Evolutionary conservation across 1,140 invertebrate genomes (phyloP).

Genomic region (Pseudachorutes palmiensis): DNA sequence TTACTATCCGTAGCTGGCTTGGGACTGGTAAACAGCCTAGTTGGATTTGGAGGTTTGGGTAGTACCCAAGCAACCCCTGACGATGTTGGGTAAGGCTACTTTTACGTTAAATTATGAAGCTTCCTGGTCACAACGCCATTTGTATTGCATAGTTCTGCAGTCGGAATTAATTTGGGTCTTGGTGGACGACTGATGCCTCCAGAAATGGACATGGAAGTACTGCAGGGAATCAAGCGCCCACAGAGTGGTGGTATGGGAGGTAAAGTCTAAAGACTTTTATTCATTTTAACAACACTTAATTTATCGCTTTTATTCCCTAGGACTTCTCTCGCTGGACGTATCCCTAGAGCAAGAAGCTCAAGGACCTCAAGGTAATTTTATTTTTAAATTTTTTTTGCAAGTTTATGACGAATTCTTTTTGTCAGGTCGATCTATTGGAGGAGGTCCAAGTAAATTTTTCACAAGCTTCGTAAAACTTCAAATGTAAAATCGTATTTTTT

Average conservation of each 20-base stretch:
- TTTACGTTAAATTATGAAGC: background rate
- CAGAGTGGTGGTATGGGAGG: constrained; percentile 5
- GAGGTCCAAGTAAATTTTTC: no score
- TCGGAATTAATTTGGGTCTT: background rate
- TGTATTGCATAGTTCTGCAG: background rate
- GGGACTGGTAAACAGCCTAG: background rate
- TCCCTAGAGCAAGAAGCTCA: background rate
- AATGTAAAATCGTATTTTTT: no score
- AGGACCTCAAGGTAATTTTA: background rate
- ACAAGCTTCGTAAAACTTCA: no score
- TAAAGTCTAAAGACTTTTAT: no score
- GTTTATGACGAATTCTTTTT: no score
- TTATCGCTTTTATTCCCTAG: no score
- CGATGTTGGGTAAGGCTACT: background rate
- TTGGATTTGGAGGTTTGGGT: background rate
- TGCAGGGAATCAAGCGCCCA: background rate
- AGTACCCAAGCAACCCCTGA: background rate
- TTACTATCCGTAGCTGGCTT: background rate
- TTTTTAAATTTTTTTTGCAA: no score
- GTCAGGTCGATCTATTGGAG: no score
- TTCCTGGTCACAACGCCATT: background rate
- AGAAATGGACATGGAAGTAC: background rate
- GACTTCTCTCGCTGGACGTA: background rate
- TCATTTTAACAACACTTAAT: no score
- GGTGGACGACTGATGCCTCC: background rate